phyloP scores from a whole-genome alignment of 2,797 vertebrate genomes.

The Eulemur coronatus region DNA sequence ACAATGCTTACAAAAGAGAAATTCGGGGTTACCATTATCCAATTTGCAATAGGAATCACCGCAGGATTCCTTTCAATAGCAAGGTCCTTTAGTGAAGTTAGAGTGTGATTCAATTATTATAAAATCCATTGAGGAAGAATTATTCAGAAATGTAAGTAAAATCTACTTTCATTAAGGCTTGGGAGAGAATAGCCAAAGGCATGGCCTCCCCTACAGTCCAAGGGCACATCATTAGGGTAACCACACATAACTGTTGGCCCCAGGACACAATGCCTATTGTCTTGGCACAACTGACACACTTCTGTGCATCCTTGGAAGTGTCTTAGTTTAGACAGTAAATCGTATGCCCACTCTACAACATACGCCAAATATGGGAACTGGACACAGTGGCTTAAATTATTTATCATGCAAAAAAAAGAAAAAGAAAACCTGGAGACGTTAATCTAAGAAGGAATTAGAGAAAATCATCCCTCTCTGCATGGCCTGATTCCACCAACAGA shows the following conservation, averaged over 20 bases:
- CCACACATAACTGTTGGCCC: too few species aligned
- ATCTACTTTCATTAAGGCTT: slow-evolving; percentile 5
- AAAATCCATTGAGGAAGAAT: slow-evolving; percentile 53
- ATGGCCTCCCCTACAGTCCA: not conserved
- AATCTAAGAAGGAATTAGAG: not conserved
- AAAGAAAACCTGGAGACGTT: not conserved
- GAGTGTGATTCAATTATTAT: slow-evolving; percentile 62
- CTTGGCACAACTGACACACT: not conserved
- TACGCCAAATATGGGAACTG: not conserved
- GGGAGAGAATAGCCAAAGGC: not conserved
- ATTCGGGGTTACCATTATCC: slow-evolving; percentile 28
- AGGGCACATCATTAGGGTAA: not conserved
- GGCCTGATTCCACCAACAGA: not conserved
- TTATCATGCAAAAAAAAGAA: not conserved
- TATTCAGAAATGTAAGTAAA: slow-evolving; percentile 43
- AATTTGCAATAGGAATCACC: slow-evolving; percentile 53
- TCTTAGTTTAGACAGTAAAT: not conserved
- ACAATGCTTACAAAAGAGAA: slow-evolving; percentile 59
- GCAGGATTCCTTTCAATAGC: slow-evolving; percentile 31
- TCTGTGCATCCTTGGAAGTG: not conserved
- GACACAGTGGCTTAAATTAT: not conserved
- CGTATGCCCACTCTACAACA: rapidly evolving
- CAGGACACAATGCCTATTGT: not conserved
- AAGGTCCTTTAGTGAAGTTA: slow-evolving; percentile 52
- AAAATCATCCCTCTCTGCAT: not conserved